Base-by-base conservation (phyloP, 2,888 invertebrate genomes). In the Tachina grossa region DNA sequence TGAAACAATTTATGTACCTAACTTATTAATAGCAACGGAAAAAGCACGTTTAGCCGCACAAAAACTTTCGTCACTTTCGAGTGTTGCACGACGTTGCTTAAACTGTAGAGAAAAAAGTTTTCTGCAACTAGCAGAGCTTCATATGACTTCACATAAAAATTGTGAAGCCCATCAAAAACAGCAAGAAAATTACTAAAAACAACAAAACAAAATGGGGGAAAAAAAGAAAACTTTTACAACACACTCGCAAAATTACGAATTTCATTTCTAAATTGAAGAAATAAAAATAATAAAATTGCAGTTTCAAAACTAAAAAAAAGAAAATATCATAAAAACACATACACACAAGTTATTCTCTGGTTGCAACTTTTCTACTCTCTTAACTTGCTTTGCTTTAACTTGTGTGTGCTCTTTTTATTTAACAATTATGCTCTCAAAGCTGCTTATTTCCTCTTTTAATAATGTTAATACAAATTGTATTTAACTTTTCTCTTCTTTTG, bases 41-140 rank as follows among this genome's bases (percentile, higher is more conserved):
- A 85, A 85, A 85, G 85, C 85, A 85, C 85, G 59, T 85, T 85
- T 79, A 77, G 76, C 85, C 85, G 85, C 79, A 85, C 85, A 85
- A 63, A 84, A 85, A 85, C 85, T 85, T 85, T 85, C 55, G 61
- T 79, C 68, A 79, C 85, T 83, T 85, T 85, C 85, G 83, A 85
- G 76, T 76, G 85, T 79, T 85, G 85, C 85, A 85, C 85, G 83
- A 83, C 68, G 79, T 85, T 83, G 79, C 72, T 80, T 76, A 72
- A 79, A 85, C 85, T 85, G 83, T 83, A 75, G 83, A 47, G 71
- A 76, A 85, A 85, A 85, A 85, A 85, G 79, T 85, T 85, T 85
- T 80, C 85, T 83, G 83, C 76, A 85, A 68, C 76, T 76, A 61
- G 66, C 79, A 72, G 85, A 85, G 85, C 85, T 85, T 85, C 79